Conservation (phyloP, 2,113 vertebrate genomes). For the Neolamprologus devosi region DNA sequence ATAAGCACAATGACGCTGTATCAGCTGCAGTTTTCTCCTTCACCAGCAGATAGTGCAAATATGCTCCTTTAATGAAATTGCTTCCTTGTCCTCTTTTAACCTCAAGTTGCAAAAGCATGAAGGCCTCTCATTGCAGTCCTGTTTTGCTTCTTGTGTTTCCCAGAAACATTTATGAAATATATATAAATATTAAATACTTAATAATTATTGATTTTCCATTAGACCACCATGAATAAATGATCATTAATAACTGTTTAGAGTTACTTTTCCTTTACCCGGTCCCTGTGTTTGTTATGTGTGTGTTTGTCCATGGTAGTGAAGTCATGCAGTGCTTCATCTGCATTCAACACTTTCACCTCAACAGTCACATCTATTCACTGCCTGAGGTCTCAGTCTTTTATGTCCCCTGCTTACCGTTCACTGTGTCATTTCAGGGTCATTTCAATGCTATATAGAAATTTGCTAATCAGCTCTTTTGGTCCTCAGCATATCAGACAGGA, state of each 20-base stretch:
- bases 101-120: not conserved
- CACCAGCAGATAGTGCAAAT: conserved; percentile 22
- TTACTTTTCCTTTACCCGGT: not conserved
- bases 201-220: not conserved
- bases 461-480: conserved; percentile 59
- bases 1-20: not conserved
- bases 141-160: not conserved
- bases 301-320: not conserved
- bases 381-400: conserved; percentile 10
- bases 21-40: not conserved
- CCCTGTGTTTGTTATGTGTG: not conserved
- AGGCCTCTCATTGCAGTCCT: not conserved
- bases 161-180: not conserved
- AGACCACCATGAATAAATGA: not conserved
- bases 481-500: conserved; percentile 48
- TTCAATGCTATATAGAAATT: conserved; percentile 30
- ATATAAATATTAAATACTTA: not conserved
- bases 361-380: conserved; percentile 10
- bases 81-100: conserved; percentile 4
- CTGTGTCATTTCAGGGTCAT: conserved; percentile 50
- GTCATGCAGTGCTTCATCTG: not conserved
- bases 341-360: conserved; percentile 17
- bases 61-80: not conserved
- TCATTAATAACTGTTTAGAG: not conserved
- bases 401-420: conserved; percentile 21